These are phyloP conservation scores for Malthinus seriepunctatus DNA, from an alignment of 2,888 invertebrate species.

Conservation along the genomic window DNA sequence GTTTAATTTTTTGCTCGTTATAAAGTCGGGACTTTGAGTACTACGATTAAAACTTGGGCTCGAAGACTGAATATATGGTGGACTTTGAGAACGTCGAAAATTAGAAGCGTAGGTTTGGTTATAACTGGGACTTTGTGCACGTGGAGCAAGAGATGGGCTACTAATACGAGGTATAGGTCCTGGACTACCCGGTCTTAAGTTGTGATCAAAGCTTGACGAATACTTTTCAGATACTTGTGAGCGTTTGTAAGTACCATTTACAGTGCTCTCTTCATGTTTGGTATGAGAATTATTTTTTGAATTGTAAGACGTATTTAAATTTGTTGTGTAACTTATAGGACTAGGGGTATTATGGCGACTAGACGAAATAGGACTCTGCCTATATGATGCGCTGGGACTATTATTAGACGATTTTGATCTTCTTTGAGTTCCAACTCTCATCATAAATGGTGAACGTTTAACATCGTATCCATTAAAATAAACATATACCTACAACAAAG, in stretches of 20 bases:
- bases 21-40: slow-evolving; percentile 51
- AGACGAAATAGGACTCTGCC: slow-evolving; percentile 49
- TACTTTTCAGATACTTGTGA: slow-evolving; percentile 46
- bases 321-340: slow-evolving; percentile 37
- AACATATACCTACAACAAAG: slow-evolving; percentile 71
- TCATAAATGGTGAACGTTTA: slow-evolving; percentile 86
- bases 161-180: slow-evolving; percentile 43
- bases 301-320: slow-evolving; percentile 32
- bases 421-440: slow-evolving; percentile 78
- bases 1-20: slow-evolving; percentile 47
- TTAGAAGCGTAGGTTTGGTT: slow-evolving; percentile 21
- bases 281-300: slow-evolving; percentile 38
- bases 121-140: slow-evolving; percentile 47
- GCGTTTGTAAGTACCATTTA: slow-evolving; percentile 45
- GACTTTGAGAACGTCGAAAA: slow-evolving; percentile 9
- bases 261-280: slow-evolving; percentile 28
- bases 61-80: slow-evolving; percentile 16
- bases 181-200: slow-evolving; percentile 41
- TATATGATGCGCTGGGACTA: slow-evolving; percentile 49
- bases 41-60: slow-evolving; percentile 34
- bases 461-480: slow-evolving; percentile 90
- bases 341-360: slow-evolving; percentile 46
- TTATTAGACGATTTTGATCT: slow-evolving; percentile 62
- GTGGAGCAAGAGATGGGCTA: slow-evolving; percentile 46
- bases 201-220: slow-evolving; percentile 45